These are phyloP conservation scores for Periophthalmus modestus DNA, from an alignment of 2,113 vertebrate genomes.

Conservation along the genomic window DNA sequence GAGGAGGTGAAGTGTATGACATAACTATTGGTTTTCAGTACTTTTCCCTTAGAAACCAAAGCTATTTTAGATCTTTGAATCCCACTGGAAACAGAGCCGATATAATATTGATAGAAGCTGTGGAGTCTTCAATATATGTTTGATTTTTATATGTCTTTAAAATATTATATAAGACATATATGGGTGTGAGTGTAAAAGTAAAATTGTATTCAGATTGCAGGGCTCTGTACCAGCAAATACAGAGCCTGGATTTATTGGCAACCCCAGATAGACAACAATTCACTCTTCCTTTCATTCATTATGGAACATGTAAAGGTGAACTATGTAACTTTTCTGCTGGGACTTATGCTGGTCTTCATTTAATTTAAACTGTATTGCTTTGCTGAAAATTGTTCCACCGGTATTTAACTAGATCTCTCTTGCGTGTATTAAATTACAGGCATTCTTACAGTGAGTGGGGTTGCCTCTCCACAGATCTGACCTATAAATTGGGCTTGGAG, in stretches of 20 bases:
- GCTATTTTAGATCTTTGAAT: neutral
- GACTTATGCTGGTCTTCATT: no score
- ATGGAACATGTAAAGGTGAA: no score
- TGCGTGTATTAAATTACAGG: no score
- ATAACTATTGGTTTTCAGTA: neutral
- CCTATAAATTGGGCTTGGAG: no score
- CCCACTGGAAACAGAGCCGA: neutral
- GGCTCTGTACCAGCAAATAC: neutral
- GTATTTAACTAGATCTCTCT: no score
- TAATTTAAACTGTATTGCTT: no score
- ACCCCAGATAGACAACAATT: no score
- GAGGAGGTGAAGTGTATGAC: neutral
- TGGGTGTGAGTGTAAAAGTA: neutral
- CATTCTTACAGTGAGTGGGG: no score
- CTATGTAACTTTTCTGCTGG: no score
- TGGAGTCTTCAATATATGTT: neutral
- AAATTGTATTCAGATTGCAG: neutral
- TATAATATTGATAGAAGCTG: neutral
- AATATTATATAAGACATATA: neutral
- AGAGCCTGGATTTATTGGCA: neutral
- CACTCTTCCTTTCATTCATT: no score
- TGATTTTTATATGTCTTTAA: neutral
- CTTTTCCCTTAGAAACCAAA: neutral
- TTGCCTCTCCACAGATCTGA: no score
- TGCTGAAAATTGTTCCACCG: no score